Percentiles rank a stretch among this genome's conserved stretches.
Evolutionary conservation across 2,888 invertebrate genomes (phyloP).

Genomic region (Lithodes maja): DNA sequence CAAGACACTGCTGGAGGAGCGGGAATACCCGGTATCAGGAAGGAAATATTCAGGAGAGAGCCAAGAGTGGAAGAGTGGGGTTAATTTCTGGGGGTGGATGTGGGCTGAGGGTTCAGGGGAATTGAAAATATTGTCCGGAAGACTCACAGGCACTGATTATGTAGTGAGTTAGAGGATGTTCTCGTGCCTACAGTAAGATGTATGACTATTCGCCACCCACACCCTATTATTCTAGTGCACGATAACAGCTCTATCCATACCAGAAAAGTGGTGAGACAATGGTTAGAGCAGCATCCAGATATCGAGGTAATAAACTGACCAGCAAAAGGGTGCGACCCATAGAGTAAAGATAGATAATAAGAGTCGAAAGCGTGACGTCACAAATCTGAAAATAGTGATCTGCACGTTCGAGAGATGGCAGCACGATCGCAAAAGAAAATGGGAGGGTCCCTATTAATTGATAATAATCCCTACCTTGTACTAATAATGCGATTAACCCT

Average conservation of each 20-base stretch:
- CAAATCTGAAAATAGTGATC: too few species aligned
- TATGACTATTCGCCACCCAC: conserved; percentile 11
- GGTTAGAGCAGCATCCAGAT: conserved; percentile 20
- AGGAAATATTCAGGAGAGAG: background rate
- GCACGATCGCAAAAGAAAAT: too few species aligned
- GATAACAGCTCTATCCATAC: conserved; percentile 6
- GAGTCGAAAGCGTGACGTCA: too few species aligned
- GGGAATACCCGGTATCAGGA: background rate
- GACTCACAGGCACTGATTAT: background rate
- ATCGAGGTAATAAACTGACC: background rate
- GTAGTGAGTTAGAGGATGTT: background rate
- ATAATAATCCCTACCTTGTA: too few species aligned
- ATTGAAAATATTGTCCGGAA: background rate
- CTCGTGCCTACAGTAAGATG: conserved; percentile 7
- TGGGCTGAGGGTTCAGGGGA: background rate
- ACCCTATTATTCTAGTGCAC: conserved; percentile 15
- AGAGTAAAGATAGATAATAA: too few species aligned
- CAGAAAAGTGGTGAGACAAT: conserved; percentile 3
- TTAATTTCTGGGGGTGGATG: background rate
- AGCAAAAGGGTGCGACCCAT: too few species aligned
- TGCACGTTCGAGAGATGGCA: too few species aligned
- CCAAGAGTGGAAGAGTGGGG: too few species aligned
- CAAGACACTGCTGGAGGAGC: background rate
- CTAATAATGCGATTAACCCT: too few species aligned
- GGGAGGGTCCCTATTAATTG: too few species aligned